Conservation (phyloP, 2,113 vertebrate genomes). For the Uria lomvia region DNA sequence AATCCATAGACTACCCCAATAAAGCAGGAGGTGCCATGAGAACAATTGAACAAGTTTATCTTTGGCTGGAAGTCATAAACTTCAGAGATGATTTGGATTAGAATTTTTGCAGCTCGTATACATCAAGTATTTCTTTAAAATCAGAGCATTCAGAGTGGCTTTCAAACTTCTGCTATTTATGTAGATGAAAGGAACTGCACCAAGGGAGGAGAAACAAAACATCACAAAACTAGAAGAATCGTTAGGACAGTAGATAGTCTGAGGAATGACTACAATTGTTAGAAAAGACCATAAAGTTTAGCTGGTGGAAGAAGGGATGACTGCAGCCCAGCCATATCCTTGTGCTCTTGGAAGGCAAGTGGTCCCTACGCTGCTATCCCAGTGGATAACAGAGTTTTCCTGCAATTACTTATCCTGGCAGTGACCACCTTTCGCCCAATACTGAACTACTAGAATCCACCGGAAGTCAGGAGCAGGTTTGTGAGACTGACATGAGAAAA, state of each 20-base stretch:
- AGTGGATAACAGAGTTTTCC: neutral
- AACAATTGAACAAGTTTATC: neutral
- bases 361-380: neutral
- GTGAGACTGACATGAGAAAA: neutral
- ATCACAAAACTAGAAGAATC: neutral
- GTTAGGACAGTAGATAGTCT: neutral
- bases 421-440: neutral
- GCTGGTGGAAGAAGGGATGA: neutral
- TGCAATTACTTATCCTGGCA: neutral
- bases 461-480: neutral
- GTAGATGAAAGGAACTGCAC: neutral
- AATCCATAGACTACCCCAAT: neutral
- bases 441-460: neutral
- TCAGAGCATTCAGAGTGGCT: neutral
- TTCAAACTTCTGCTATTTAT: neutral
- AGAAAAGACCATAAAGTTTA: neutral
- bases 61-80: neutral
- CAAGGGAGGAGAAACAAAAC: neutral
- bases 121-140: slow-evolving; percentile 26
- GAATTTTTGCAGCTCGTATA: neutral
- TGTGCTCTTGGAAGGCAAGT: neutral
- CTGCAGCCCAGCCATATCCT: neutral
- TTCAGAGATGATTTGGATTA: neutral
- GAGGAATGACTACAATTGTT: neutral
- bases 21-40: neutral